Percentiles rank a stretch among this genome's conserved stretches.
Conservation (phyloP, 2,888 invertebrate genomes). For the Synanthedon myopaeformis region DNA sequence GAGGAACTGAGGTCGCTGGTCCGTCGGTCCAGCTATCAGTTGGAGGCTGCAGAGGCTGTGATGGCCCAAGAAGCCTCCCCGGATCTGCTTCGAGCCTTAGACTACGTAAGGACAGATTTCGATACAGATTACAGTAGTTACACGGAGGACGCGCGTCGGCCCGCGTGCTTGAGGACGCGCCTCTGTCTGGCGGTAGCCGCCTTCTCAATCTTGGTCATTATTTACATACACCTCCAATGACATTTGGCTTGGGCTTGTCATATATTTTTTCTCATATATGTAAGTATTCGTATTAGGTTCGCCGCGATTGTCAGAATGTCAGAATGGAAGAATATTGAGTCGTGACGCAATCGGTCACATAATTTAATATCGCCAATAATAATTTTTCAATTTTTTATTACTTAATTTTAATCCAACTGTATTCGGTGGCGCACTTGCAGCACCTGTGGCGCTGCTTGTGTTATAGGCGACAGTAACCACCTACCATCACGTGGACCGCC, state of each 20-base stretch:
- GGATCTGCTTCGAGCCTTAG: slow-evolving; percentile 57
- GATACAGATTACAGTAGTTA: slow-evolving; percentile 54
- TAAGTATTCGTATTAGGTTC: slow-evolving; percentile 45
- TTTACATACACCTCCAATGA: slow-evolving; percentile 65
- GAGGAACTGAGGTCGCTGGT: slow-evolving; percentile 75
- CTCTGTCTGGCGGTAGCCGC: slow-evolving; percentile 62
- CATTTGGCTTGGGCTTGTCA: slow-evolving; percentile 58
- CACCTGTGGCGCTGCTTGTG: too few species aligned
- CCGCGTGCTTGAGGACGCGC: slow-evolving; percentile 48
- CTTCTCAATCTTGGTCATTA: slow-evolving; percentile 59
- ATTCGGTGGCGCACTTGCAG: too few species aligned
- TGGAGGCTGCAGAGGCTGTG: slow-evolving; percentile 71
- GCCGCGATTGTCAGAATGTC: slow-evolving; percentile 51
- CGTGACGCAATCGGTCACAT: too few species aligned
- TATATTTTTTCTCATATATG: slow-evolving; percentile 50
- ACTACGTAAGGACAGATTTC: slow-evolving; percentile 63
- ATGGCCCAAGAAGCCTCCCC: slow-evolving; percentile 61
- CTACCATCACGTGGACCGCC: too few species aligned
- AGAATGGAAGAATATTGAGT: not conserved
- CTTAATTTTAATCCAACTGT: too few species aligned
- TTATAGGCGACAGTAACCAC: too few species aligned
- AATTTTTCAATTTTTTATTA: too few species aligned
- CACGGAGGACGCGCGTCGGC: slow-evolving; percentile 30
- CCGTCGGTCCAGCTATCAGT: slow-evolving; percentile 72
- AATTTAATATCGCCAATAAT: too few species aligned